Evolutionary conservation across 2,113 vertebrate genomes (phyloP), one percentile per base, ranked within the genome.

Genomic region (Eublepharis macularius): DNA sequence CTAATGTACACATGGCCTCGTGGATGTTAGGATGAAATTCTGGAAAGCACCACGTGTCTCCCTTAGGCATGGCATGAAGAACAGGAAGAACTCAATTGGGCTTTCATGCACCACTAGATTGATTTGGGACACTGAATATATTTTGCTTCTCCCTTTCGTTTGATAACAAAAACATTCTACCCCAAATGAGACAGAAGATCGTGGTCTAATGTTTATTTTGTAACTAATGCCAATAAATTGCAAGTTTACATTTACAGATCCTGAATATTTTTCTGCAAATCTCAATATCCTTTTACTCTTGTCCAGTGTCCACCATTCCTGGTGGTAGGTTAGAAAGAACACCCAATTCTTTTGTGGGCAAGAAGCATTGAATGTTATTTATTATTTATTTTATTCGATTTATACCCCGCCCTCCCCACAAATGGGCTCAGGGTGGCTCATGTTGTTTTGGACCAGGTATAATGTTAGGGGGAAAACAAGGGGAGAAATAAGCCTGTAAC

Each of bases 131-230:
- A 93, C 93, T 91, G 92, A 6, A 88, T 93, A 92, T 95, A 91
- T 93, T 95, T 92, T 92, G 87, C 83, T 92, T 94, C 87, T 91
- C 81, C 7, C 21, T 87, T 91, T 90, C 92, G 91, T 96, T 95
- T 92, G 83, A 41, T 94, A 94, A 90, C 86, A 86, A 94, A 93
- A 92, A 86, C 81, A 83, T 83, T 92, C 91, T 93, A 94, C 94
- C 90, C 87, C 36, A 77, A 93, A 92, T 92, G 83, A 92, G 94
- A 91, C 92, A 88, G 85, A 85, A 94, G 93, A 95, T 96, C 94
- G 96, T 93, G 92, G 91, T 87, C 95, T 92, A 94, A 92, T 92
- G 92, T 92, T 96, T 94, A 91, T 94, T 96, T 96, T 95, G 90
- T 94, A 94, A 93, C 89, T 91, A 92, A 95, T 92, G 94, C 94